A percentile compares a stretch with the other conserved stretches of the same genome.
These are phyloP conservation scores for Xestia ashworthii DNA, from an alignment of 2,888 invertebrate genomes.

Conservation along the genomic window DNA sequence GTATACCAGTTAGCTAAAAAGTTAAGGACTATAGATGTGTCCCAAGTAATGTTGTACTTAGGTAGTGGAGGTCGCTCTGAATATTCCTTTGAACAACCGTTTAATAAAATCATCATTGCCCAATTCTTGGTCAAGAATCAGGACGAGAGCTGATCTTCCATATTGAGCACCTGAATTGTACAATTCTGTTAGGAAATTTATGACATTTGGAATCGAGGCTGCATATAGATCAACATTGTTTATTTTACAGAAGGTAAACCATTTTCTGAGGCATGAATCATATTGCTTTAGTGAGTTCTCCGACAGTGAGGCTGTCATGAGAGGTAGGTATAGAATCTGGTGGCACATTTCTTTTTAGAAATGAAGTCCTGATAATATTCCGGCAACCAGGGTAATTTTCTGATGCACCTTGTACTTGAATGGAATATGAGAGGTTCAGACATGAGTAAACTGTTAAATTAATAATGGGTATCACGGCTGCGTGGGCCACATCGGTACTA, in stretches of 20 bases:
- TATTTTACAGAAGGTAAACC: background rate
- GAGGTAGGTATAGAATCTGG: background rate
- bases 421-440: too few species aligned
- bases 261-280: background rate
- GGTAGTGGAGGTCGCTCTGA: background rate
- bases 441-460: too few species aligned
- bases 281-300: constrained; percentile 3
- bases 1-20: background rate
- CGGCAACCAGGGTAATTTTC: background rate
- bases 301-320: background rate
- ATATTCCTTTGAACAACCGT: constrained; percentile 1
- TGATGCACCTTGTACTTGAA: background rate
- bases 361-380: background rate
- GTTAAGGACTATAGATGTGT: constrained; percentile 9
- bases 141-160: too few species aligned
- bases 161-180: too few species aligned
- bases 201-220: too few species aligned
- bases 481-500: too few species aligned
- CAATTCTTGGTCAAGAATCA: background rate
- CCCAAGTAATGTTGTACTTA: background rate
- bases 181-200: too few species aligned
- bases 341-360: background rate
- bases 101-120: background rate
- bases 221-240: background rate
- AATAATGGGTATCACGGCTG: background rate